phyloP scores from a whole-genome alignment of 2,888 invertebrate species.

The Loripinus fragilis region DNA sequence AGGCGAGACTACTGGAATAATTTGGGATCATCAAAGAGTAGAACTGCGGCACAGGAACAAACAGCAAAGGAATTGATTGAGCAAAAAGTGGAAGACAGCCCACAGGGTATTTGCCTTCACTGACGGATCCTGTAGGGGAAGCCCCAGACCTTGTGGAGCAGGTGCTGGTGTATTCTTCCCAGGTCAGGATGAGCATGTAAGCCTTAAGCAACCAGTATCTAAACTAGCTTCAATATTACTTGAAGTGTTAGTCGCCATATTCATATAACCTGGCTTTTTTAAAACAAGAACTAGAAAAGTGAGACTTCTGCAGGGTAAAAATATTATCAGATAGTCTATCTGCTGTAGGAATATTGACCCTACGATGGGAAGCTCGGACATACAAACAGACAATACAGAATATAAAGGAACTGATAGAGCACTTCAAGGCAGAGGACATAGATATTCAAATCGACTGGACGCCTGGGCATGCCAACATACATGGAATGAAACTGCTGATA shows the following conservation, averaged over 20 bases:
- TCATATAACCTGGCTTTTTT: background rate
- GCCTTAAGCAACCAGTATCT: constrained; percentile 29
- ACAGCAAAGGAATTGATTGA: no score
- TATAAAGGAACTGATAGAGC: background rate
- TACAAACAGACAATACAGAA: background rate
- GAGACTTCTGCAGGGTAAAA: no score
- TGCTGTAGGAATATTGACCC: background rate
- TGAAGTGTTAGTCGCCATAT: background rate
- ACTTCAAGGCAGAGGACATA: no score
- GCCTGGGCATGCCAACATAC: background rate
- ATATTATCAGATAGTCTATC: background rate
- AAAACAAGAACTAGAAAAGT: background rate
- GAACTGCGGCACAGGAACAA: constrained; percentile 4
- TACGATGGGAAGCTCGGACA: background rate
- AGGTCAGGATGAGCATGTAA: background rate
- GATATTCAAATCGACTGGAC: background rate
- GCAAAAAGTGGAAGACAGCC: background rate
- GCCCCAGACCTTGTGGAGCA: constrained; percentile 15
- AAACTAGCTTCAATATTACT: constrained; percentile 2
- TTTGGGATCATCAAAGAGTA: constrained; percentile 17
- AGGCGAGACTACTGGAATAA: constrained; percentile 26
- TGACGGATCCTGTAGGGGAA: constrained; percentile 25
- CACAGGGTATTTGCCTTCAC: constrained; percentile 23
- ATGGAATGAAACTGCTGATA: background rate
- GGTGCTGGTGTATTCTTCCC: constrained; percentile 10